A percentile compares a stretch with the other conserved stretches of the same genome.
phyloP scores from a whole-genome alignment of 2,113 vertebrate genomes.

The Hiodon tergisus region DNA sequence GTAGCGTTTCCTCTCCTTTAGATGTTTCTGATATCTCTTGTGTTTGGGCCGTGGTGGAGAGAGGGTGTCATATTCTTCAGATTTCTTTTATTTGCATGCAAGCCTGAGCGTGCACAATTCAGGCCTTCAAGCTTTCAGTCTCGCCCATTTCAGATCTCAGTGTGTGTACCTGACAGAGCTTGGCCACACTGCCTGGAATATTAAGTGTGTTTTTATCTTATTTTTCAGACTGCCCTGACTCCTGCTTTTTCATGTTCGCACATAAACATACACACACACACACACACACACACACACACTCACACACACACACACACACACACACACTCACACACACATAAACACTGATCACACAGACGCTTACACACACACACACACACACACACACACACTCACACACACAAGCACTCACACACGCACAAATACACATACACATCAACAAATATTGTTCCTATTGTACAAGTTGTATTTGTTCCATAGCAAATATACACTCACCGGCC shows the following conservation, averaged over 20 bases:
- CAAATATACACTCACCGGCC: too few relatives aligned
- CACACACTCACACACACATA: constrained; percentile 39
- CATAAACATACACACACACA: background rate
- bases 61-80: constrained; percentile 46
- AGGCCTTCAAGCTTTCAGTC: constrained; percentile 58
- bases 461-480: too few relatives aligned
- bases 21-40: constrained; percentile 20
- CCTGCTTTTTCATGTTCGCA: constrained; percentile 13
- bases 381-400: background rate
- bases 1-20: background rate
- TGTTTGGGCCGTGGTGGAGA: constrained; percentile 17
- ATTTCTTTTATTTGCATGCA: constrained; percentile 56
- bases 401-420: too few relatives aligned
- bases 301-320: constrained; percentile 37
- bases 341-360: background rate
- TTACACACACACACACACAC: background rate
- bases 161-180: constrained; percentile 52
- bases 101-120: constrained; percentile 34
- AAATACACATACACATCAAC: too few relatives aligned
- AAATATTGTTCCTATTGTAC: too few relatives aligned
- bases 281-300: constrained; percentile 33
- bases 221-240: constrained; percentile 15
- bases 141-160: constrained; percentile 48
- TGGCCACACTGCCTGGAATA: constrained; percentile 45
- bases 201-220: constrained; percentile 48